Evolutionary conservation across 1,140 invertebrate species (phyloP).

Genomic region (Lethrus apterus): DNA sequence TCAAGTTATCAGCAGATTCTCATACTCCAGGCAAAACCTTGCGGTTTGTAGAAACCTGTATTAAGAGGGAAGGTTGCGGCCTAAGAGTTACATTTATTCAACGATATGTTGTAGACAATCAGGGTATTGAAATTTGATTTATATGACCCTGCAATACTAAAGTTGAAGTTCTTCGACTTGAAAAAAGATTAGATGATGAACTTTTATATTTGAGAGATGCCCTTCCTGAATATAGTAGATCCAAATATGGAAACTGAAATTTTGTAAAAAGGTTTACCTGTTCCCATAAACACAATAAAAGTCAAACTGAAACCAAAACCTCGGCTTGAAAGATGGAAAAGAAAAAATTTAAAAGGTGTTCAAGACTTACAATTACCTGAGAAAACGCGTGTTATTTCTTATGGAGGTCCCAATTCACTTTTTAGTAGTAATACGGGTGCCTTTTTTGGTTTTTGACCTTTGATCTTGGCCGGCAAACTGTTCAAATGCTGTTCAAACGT

Average conservation of each 20-base stretch:
- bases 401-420: no score
- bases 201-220: conserved; percentile 90
- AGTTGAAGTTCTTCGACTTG: conserved; percentile 84
- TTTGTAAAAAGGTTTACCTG: conserved; percentile 60
- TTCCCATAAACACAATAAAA: conserved; percentile 84
- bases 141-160: conserved; percentile 88
- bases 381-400: no score
- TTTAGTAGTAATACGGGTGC: no score
- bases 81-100: conserved; percentile 77
- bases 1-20: conserved; percentile 75
- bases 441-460: no score
- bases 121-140: conserved; percentile 69
- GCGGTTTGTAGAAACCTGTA: conserved; percentile 96
- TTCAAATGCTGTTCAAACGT: no score
- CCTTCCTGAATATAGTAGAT: conserved; percentile 83
- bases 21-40: conserved; percentile 80
- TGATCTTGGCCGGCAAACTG: no score
- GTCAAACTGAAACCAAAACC: conserved; percentile 77
- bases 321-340: conserved; percentile 82
- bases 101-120: conserved; percentile 87
- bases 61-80: conserved; percentile 71
- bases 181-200: conserved; percentile 89
- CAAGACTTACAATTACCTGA: conserved; percentile 54
- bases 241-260: conserved; percentile 84
- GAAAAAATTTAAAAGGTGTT: conserved; percentile 72